Evolutionary conservation across 1,140 invertebrate species (phyloP).

Genomic region (Ips typographus): DNA sequence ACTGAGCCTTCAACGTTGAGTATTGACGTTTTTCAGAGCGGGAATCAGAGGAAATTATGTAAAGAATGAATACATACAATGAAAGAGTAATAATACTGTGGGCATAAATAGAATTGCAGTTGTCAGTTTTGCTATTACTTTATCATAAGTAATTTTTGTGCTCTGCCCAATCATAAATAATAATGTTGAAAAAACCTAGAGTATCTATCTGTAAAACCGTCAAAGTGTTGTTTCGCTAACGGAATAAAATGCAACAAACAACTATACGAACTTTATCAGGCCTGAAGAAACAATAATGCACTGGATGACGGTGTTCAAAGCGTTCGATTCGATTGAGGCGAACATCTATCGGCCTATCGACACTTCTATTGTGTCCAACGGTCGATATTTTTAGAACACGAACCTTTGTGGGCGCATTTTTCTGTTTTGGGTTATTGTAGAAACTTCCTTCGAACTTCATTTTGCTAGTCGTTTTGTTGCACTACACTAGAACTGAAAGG

Average conservation of each 20-base stretch:
- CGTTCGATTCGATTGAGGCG: conserved; percentile 35
- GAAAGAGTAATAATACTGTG: too few relatives aligned
- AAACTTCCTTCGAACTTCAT: not conserved
- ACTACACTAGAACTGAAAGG: too few relatives aligned
- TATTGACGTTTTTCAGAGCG: not conserved
- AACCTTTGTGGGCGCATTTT: conserved; percentile 31
- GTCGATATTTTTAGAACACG: conserved; percentile 37
- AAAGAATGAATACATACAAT: too few relatives aligned
- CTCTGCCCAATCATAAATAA: not conserved
- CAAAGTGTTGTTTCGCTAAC: conserved; percentile 30
- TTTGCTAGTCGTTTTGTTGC: too few relatives aligned
- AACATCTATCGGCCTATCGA: conserved; percentile 38
- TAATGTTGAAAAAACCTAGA: conserved; percentile 3
- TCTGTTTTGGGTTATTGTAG: conserved; percentile 22
- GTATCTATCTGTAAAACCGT: conserved; percentile 30
- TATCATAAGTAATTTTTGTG: too few relatives aligned
- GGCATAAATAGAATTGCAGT: too few relatives aligned
- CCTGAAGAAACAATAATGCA: conserved; percentile 33
- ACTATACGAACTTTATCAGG: conserved; percentile 32
- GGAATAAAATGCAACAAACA: conserved; percentile 35
- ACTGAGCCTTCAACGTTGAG: not conserved
- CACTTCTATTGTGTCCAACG: conserved; percentile 16
- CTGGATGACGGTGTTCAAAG: conserved; percentile 22
- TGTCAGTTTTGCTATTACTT: too few relatives aligned
- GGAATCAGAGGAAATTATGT: not conserved